Conservation (phyloP, 2,113 vertebrate genomes). For the Actinemys pallida region DNA sequence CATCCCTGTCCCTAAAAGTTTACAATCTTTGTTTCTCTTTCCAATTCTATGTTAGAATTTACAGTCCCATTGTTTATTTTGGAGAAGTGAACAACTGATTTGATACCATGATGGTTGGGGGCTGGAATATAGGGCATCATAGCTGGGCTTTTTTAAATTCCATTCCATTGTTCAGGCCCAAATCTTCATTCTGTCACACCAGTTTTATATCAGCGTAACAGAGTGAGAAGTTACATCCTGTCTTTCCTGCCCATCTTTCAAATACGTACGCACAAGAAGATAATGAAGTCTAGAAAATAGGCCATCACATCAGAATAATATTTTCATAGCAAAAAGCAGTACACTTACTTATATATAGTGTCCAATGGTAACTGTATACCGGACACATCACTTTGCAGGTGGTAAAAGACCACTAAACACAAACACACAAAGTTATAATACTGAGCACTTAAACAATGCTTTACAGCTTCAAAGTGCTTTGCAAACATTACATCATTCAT, state of each 20-base stretch:
- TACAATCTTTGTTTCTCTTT: neutral
- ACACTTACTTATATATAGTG: conserved; percentile 57
- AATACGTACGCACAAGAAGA: conserved; percentile 24
- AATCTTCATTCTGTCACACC: neutral
- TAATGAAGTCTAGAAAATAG: conserved; percentile 58
- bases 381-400: conserved; percentile 40
- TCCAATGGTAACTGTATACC: conserved; percentile 68
- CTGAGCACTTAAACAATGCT: conserved; percentile 49
- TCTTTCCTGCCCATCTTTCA: conserved; percentile 55
- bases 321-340: conserved; percentile 64
- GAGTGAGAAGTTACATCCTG: conserved; percentile 59
- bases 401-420: conserved; percentile 13
- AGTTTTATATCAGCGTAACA: neutral
- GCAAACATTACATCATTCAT: neutral
- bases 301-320: conserved; percentile 73
- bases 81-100: neutral
- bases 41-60: neutral
- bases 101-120: neutral
- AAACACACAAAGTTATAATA: conserved; percentile 56
- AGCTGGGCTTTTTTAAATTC: neutral
- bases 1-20: neutral
- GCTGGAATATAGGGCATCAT: neutral
- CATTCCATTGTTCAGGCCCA: neutral
- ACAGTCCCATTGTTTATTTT: neutral
- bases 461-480: conserved; percentile 63